A percentile compares a stretch with the other conserved stretches of the same genome.
phyloP scores from a whole-genome alignment of 2,888 invertebrate species.

The Athetis lepigone region DNA sequence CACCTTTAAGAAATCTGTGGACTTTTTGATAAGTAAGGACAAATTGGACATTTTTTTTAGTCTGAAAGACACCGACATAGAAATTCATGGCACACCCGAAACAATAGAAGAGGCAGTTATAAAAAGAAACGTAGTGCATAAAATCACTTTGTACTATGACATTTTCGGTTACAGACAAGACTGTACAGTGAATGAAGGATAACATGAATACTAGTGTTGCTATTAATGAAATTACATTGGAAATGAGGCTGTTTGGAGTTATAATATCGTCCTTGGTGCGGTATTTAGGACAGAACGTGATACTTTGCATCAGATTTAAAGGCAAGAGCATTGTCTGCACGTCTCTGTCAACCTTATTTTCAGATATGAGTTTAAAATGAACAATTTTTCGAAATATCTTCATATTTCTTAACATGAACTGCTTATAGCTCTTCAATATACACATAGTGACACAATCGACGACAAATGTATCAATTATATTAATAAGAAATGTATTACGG shows the following conservation, averaged over 20 bases:
- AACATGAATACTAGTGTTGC: not conserved
- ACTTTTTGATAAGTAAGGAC: constrained; percentile 36
- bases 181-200: not conserved
- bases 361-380: not conserved
- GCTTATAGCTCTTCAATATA: too few relatives aligned
- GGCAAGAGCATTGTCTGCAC: not conserved
- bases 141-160: too few relatives aligned
- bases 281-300: not conserved
- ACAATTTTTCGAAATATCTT: not conserved
- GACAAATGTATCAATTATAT: not conserved
- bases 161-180: not conserved
- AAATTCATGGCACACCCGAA: constrained; percentile 17
- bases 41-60: constrained; percentile 7
- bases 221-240: not conserved
- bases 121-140: too few relatives aligned
- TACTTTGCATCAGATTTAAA: not conserved
- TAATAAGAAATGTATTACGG: not conserved
- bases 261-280: not conserved
- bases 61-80: not conserved
- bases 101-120: not conserved
- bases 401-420: constrained; percentile 1
- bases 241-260: not conserved
- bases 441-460: not conserved
- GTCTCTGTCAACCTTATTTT: not conserved
- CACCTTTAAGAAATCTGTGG: constrained; percentile 23